phyloP scores from a whole-genome alignment of 2,113 vertebrate genomes.

The Sylvietta virens region DNA sequence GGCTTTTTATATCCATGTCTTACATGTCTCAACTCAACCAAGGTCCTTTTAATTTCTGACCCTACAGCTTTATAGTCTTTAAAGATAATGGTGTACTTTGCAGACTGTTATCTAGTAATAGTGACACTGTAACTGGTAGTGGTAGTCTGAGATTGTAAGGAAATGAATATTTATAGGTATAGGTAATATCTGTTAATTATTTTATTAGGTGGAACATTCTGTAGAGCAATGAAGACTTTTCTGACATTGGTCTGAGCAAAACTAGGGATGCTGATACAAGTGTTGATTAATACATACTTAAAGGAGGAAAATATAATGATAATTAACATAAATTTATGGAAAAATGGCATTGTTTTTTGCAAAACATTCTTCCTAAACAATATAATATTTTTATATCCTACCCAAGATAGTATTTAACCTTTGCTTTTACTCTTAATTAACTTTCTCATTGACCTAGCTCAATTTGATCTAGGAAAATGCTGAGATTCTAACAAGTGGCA shows the following conservation, averaged over 20 bases:
- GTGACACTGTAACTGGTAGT: background rate
- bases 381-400: background rate
- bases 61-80: background rate
- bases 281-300: background rate
- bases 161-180: background rate
- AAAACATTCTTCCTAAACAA: background rate
- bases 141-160: background rate
- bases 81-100: background rate
- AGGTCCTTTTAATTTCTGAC: background rate
- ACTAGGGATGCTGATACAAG: background rate
- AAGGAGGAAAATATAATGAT: background rate
- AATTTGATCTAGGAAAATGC: background rate
- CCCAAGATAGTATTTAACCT: background rate
- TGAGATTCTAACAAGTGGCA: background rate
- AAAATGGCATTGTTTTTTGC: background rate
- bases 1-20: background rate
- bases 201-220: background rate
- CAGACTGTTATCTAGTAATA: background rate
- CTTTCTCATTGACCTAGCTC: background rate
- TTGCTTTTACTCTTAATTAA: background rate
- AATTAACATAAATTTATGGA: background rate
- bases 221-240: background rate
- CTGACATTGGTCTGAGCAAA: background rate
- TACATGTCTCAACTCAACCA: background rate
- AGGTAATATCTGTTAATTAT: background rate